Percentiles rank a stretch among this genome's conserved stretches.
Evolutionary conservation across 2,113 vertebrate species (phyloP).

Genomic region (Sardina pilchardus): DNA sequence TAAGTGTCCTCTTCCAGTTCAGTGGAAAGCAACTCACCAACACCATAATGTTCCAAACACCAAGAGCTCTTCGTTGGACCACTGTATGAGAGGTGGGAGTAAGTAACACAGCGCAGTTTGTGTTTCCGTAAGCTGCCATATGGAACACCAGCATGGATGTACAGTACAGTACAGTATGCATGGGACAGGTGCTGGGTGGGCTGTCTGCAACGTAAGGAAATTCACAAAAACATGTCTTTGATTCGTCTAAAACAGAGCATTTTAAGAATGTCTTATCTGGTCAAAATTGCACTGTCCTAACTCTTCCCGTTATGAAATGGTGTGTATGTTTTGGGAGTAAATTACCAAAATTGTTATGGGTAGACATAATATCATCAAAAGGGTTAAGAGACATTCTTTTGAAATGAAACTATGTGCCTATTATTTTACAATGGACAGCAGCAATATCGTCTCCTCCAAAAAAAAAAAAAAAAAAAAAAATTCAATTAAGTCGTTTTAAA

Average conservation of each 20-base stretch:
- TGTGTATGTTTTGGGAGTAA: neutral
- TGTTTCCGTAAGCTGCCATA: neutral
- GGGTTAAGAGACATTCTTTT: neutral
- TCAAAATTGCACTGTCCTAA: neutral
- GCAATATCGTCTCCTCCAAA: neutral
- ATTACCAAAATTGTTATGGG: neutral
- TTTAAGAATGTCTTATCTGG: neutral
- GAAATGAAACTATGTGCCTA: neutral
- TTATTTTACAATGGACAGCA: neutral
- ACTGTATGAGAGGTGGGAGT: neutral
- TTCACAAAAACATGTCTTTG: neutral
- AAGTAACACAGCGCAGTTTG: neutral
- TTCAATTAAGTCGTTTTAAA: neutral
- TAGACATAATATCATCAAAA: neutral
- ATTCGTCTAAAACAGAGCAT: neutral
- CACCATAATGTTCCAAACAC: neutral
- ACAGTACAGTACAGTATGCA: too few species aligned
- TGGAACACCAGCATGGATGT: neutral
- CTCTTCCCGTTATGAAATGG: neutral
- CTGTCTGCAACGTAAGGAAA: neutral
- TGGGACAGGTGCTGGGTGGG: neutral
- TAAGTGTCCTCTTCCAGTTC: slow-evolving; percentile 11
- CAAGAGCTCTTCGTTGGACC: neutral
- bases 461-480: slow-evolving; percentile 16
- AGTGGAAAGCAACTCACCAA: neutral